Base-by-base conservation (phyloP, 2,888 invertebrate genomes). In the Agrochola lychnidis region DNA sequence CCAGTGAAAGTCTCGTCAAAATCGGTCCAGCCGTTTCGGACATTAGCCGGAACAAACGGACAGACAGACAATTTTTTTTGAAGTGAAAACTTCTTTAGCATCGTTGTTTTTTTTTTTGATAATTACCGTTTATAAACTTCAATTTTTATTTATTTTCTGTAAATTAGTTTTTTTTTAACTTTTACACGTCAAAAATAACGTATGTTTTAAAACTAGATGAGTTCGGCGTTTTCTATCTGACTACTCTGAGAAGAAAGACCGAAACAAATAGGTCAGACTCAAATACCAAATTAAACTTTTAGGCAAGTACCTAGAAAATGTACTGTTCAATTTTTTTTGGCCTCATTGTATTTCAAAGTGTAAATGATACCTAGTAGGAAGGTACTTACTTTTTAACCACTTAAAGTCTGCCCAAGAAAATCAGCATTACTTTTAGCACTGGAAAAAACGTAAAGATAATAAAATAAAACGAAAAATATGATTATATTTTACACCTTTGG, bases 391-490 rank as follows among this genome's bases (percentile, higher is more conserved):
- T 10, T 36, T 5, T 36, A 10, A 30, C 19, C 19, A 9, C 30
- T 30, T 9, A 19, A 64, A 66, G 16, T 19, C 25, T 19, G 4
- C 4, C 4, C 36, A 5, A 5, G 14, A 36, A 62, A 71, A 22
- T 30, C 45, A 9, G 4, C 3, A 53, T 45, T 70, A 61, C 7
- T 63, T 30, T 74, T 30, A 56, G 9, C 16, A 12, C 10, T 5
- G 22, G 4, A 40, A 45, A 42, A 62, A 19, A 51, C 16, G 36
- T 22, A 19, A 81, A 0, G 10, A 36, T 16, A 42, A 63, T 36
- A 63, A 63, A 53, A 77, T 10, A 30, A 19, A 64, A 45, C 42
- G 7, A 22, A 63, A 64, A 57, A 82, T 25, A 81, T 25, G 0
- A 42, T 64, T 19, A 1, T 30, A 30, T 30, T 30, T 30, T 30